Conservation (phyloP, 2,113 vertebrate genomes). For the Polyodon spathula region DNA sequence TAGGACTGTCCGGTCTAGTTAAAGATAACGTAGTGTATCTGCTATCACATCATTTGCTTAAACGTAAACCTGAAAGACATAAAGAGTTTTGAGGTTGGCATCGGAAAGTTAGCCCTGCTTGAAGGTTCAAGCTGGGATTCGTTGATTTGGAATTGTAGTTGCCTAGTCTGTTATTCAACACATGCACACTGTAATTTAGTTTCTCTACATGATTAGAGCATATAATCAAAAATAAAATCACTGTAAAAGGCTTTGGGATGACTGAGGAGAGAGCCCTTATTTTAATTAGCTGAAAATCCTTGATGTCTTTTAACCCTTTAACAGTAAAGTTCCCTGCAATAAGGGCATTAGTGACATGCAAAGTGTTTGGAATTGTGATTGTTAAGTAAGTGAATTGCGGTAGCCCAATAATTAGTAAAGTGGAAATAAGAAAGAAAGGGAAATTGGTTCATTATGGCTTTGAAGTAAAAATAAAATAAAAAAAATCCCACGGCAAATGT, state of each 20-base stretch:
- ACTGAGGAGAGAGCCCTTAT: slow-evolving; percentile 12
- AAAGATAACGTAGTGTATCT: slow-evolving; percentile 22
- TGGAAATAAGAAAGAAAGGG: slow-evolving; percentile 13
- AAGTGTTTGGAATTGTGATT: slow-evolving; percentile 17
- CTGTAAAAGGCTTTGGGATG: slow-evolving; percentile 23
- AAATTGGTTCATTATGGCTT: slow-evolving; percentile 19
- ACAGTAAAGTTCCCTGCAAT: slow-evolving; percentile 1
- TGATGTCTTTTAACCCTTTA: background rate
- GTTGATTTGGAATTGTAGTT: too few species aligned
- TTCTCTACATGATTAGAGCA: too few species aligned
- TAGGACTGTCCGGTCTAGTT: slow-evolving; percentile 34
- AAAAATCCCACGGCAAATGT: slow-evolving; percentile 21
- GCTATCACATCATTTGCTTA: slow-evolving; percentile 30
- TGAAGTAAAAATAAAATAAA: background rate
- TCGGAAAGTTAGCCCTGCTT: too few species aligned
- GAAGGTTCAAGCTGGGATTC: too few species aligned
- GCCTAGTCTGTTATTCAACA: slow-evolving; percentile 20
- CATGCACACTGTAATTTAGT: too few species aligned
- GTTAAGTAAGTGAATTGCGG: too few species aligned
- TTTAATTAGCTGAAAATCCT: slow-evolving; percentile 27
- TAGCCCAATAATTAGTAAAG: background rate
- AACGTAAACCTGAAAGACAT: slow-evolving; percentile 22
- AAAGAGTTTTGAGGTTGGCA: too few species aligned
- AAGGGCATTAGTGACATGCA: slow-evolving; percentile 14
- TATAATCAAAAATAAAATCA: slow-evolving; percentile 39